Evolutionary conservation across 2,888 invertebrate genomes (phyloP).

Genomic region (Parthenolecanium corni): DNA sequence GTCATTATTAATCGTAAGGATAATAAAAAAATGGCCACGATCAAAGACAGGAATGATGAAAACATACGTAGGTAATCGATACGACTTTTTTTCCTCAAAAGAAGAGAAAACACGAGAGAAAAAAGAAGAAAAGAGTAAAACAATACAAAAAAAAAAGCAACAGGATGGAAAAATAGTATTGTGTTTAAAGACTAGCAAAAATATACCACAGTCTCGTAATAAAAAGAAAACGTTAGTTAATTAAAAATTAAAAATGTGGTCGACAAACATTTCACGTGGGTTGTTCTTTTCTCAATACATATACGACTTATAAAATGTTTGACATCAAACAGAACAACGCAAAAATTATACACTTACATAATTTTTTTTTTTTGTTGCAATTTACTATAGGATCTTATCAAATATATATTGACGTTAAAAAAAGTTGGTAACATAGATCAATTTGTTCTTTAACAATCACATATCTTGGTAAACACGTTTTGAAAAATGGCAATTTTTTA

Average conservation of each 20-base stretch:
- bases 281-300: not conserved
- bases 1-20: not conserved
- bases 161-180: slow-evolving; percentile 19
- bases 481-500: slow-evolving; percentile 17
- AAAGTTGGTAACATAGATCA: slow-evolving; percentile 27
- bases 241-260: slow-evolving; percentile 20
- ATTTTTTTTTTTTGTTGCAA: slow-evolving; percentile 5
- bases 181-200: slow-evolving; percentile 27
- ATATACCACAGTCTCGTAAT: slow-evolving; percentile 28
- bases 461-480: slow-evolving; percentile 22
- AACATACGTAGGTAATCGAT: not conserved
- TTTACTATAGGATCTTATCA: slow-evolving; percentile 1
- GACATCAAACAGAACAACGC: slow-evolving; percentile 1
- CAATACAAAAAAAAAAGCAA: slow-evolving; percentile 10
- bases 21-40: not conserved
- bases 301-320: slow-evolving; percentile 25
- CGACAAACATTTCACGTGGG: slow-evolving; percentile 21
- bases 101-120: not conserved
- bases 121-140: slow-evolving; percentile 14
- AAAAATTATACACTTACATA: slow-evolving; percentile 5
- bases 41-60: slow-evolving; percentile 17
- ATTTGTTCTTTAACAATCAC: slow-evolving; percentile 25
- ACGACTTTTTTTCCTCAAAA: slow-evolving; percentile 8
- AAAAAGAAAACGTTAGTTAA: slow-evolving; percentile 13
- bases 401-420: slow-evolving; percentile 1